Conservation (phyloP, 2,888 invertebrate genomes). For the Polymixis lichenea region DNA sequence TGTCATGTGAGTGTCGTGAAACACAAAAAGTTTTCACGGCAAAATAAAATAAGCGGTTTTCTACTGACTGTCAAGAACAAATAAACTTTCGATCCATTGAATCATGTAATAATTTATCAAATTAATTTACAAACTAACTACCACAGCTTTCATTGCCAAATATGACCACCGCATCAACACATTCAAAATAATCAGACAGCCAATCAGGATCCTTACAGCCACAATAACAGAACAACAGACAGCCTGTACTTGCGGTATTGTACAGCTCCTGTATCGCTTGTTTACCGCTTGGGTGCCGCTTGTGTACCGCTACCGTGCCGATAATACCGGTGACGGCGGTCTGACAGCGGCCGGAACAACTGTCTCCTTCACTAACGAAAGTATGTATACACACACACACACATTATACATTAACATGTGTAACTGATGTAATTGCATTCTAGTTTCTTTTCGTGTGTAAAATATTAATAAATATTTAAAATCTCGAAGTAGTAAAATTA, state of each 20-base stretch:
- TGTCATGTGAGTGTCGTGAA: neutral
- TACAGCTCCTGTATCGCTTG: constrained; percentile 5
- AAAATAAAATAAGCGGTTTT: neutral
- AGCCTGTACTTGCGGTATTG: constrained; percentile 2
- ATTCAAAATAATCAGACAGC: constrained; percentile 7
- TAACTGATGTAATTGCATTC: constrained; percentile 12
- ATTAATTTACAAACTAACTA: neutral
- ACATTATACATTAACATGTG: neutral
- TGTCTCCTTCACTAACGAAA: constrained; percentile 5
- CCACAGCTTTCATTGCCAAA: neutral
- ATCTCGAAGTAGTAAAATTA: too few species aligned
- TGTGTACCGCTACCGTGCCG: constrained; percentile 10
- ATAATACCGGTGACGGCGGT: constrained; percentile 55
- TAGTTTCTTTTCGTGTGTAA: neutral
- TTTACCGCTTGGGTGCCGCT: neutral
- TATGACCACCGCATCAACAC: neutral
- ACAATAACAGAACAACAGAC: constrained; percentile 12
- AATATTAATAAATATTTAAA: neutral
- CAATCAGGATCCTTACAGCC: neutral
- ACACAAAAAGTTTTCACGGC: too few species aligned
- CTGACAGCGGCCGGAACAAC: constrained; percentile 58
- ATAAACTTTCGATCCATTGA: neutral
- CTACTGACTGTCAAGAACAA: neutral
- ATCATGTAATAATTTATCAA: neutral
- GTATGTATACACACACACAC: constrained; percentile 1